Conservation (phyloP, 2,888 invertebrate species). For the Flabesymbios commensalis region DNA sequence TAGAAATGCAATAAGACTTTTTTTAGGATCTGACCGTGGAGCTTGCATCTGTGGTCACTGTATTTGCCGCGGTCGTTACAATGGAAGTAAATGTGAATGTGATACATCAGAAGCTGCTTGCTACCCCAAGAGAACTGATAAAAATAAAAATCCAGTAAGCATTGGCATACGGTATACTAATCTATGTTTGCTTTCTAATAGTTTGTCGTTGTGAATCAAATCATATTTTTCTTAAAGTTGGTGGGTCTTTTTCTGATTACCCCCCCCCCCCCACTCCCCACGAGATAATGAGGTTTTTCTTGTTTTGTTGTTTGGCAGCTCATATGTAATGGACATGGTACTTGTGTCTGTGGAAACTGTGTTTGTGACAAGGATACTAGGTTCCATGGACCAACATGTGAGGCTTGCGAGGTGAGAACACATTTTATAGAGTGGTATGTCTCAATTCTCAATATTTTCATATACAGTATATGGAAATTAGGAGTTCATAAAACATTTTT, state of each 20-base stretch:
- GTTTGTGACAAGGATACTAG: constrained; percentile 68
- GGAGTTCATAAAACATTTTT: too few species aligned
- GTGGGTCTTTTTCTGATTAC: too few species aligned
- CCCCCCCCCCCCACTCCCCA: too few species aligned
- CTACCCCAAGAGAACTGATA: background rate
- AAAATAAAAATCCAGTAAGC: too few species aligned
- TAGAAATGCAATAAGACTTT: background rate
- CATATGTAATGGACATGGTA: constrained; percentile 73
- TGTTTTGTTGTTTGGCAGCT: constrained; percentile 78
- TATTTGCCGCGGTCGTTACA: background rate
- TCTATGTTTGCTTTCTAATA: too few species aligned
- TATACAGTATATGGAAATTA: too few species aligned
- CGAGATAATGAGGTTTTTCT: too few species aligned
- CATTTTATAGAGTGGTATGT: too few species aligned
- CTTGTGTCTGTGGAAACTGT: constrained; percentile 89
- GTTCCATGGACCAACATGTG: constrained; percentile 80
- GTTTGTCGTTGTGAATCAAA: too few species aligned
- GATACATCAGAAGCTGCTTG: background rate
- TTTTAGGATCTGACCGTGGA: background rate
- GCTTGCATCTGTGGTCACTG: background rate
- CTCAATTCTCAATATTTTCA: too few species aligned
- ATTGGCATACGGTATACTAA: too few species aligned
- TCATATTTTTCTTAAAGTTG: too few species aligned
- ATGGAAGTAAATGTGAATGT: background rate
- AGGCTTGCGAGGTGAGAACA: constrained; percentile 89